Conservation (phyloP, 2,113 vertebrate genomes). For the Thermophis baileyi region DNA sequence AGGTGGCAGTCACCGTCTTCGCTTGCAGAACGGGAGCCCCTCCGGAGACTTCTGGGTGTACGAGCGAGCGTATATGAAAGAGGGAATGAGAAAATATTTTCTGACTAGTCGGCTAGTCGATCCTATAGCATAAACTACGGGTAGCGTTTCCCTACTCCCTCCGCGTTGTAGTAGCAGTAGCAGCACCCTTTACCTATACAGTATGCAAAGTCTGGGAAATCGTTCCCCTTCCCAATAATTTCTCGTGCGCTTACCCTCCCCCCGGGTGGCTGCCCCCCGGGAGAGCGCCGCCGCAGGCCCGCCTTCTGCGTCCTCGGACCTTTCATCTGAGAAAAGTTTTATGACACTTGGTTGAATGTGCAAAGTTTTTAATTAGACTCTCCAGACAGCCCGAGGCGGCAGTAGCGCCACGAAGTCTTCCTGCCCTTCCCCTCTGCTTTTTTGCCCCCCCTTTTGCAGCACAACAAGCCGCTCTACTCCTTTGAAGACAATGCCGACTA, state of each 20-base stretch:
- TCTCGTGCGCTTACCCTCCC: neutral
- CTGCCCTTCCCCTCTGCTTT: constrained; percentile 23
- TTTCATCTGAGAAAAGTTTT: constrained; percentile 92
- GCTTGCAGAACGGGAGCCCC: neutral
- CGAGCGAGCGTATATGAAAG: neutral
- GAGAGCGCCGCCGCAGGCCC: constrained; percentile 74
- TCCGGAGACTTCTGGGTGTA: neutral
- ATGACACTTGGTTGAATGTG: constrained; percentile 91
- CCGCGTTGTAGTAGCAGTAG: neutral
- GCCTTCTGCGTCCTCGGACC: constrained; percentile 75
- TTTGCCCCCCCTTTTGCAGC: constrained; percentile 69
- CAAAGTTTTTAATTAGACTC: constrained; percentile 97
- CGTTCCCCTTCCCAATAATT: neutral
- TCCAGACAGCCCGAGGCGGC: constrained; percentile 95
- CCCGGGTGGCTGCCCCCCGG: constrained; percentile 25
- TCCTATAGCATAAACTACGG: neutral
- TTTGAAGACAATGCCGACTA: constrained; percentile 99
- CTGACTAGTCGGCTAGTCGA: constrained; percentile 18
- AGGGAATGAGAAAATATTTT: neutral
- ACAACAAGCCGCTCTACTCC: constrained; percentile 97
- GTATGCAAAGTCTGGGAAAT: neutral
- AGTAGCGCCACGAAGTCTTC: constrained; percentile 94
- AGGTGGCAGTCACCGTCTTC: constrained; percentile 63
- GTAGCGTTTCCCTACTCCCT: neutral
- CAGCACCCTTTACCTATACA: neutral